Evolutionary conservation across 2,797 vertebrate species (phyloP).

Genomic region (Sarcophilus harrisii): DNA sequence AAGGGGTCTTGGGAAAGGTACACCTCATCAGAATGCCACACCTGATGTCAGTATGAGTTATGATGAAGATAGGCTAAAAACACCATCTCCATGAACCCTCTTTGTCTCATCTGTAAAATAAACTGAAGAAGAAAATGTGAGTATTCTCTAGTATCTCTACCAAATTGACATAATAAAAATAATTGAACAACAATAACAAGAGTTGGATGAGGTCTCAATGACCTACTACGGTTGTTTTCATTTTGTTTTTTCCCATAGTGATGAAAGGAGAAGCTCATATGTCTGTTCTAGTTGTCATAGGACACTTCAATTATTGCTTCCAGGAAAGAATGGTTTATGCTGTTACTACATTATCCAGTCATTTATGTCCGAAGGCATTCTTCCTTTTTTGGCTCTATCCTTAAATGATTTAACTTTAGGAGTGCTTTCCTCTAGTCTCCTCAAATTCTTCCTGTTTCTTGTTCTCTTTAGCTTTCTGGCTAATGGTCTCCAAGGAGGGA

Average conservation of each 20-base stretch:
- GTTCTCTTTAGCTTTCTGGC: neutral
- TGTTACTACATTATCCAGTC: neutral
- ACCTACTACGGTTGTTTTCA: neutral
- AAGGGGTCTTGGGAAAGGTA: too few relatives aligned
- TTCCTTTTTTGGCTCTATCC: neutral
- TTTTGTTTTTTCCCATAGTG: neutral
- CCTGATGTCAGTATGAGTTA: neutral
- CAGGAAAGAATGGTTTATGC: neutral
- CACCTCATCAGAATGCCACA: neutral
- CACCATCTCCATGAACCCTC: neutral
- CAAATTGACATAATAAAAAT: neutral
- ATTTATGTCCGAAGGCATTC: neutral
- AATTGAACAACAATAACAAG: neutral
- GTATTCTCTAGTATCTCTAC: neutral
- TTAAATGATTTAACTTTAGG: neutral
- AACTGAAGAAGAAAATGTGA: neutral
- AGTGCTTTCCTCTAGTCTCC: neutral
- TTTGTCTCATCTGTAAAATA: neutral
- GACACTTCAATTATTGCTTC: neutral
- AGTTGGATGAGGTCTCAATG: neutral
- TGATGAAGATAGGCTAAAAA: neutral
- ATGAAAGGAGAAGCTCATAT: neutral
- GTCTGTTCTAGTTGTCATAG: neutral
- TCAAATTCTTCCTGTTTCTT: neutral
- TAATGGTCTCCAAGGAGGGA: conserved; percentile 6